Evolutionary conservation across 2,113 vertebrate genomes (phyloP), one percentile per base, ranked within the genome.

Genomic region (Apteryx mantelli): DNA sequence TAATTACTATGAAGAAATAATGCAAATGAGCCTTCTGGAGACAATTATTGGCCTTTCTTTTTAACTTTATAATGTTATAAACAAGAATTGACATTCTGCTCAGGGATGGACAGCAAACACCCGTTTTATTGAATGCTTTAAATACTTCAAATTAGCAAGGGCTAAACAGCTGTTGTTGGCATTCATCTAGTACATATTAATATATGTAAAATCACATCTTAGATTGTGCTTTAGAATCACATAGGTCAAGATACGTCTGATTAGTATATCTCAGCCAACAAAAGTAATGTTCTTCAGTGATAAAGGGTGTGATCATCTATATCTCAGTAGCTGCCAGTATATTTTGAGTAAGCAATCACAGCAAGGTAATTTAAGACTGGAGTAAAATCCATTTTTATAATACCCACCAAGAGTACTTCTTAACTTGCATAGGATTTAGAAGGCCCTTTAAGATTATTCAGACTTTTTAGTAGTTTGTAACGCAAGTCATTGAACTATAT

Each of bases 1-100:
- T 55, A 96, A 90, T 90, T 71, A 63, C 82, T 91, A 80, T 40
- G 63, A 94, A 82, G 52, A 96, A 97, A 96, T 82, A 93, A 98
- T 93, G 78, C 65, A 98, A 96, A 95, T 91, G 52, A 48, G 69
- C n/a, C 75, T 92, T 64, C 86, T 93, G 88, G 89, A 97, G 32
- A 89, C 56, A 97, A 90, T 78, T 91, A 95, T 34, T 46, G 56
- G 95, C 86, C 56, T 74, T 86, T 73, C 71, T 79, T 91, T 88
- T 88, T 76, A 95, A 82, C 66, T 94, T 86, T 77, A 85, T 82
- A 86, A 92, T 22, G 40, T 53, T 94, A 68, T 91, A 74, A 96
- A 95, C 91, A 92, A 94, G 95, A 96, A 94, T 61, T 88, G 89
- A 74, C 88, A 92, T 97, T 97, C 32, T 2, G 30, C 78, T 92